A percentile compares a stretch with the other conserved stretches of the same genome.
Conservation (phyloP, 2,113 vertebrate species). For the Brienomyrus longianalis region DNA sequence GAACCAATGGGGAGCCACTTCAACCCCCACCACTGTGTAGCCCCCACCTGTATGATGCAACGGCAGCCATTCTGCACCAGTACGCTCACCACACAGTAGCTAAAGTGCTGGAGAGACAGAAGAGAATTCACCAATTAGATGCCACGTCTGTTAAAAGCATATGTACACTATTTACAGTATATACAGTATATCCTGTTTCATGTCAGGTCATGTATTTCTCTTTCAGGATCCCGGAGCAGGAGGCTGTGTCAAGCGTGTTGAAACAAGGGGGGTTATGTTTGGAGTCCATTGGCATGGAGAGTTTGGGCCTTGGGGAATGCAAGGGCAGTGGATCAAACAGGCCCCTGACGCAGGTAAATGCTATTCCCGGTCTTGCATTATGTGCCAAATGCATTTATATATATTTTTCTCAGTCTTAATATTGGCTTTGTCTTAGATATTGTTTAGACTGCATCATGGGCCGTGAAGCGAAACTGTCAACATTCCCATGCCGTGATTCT, state of each 20-base stretch:
- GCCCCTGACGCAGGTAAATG: slow-evolving; percentile 74
- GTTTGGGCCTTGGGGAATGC: slow-evolving; percentile 71
- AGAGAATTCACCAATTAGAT: neutral
- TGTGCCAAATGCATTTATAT: neutral
- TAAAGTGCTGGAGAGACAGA: neutral
- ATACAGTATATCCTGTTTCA: neutral
- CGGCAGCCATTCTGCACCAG: neutral
- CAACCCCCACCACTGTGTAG: neutral
- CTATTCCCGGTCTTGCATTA: neutral
- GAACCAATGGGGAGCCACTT: neutral
- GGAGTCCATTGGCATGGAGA: slow-evolving; percentile 72
- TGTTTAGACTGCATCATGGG: neutral
- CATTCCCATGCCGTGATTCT: slow-evolving; percentile 28
- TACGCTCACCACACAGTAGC: neutral
- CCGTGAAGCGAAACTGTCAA: neutral
- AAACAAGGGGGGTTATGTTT: slow-evolving; percentile 78
- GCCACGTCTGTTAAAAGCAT: neutral
- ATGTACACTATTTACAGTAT: neutral
- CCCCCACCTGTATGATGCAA: neutral
- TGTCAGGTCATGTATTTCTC: neutral
- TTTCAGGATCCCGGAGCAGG: slow-evolving; percentile 84
- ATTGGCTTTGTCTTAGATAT: neutral
- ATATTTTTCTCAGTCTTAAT: neutral
- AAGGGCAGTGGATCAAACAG: slow-evolving; percentile 66
- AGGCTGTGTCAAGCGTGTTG: slow-evolving; percentile 74